phyloP scores from a whole-genome alignment of 2,888 invertebrate species.

The Dynastes hyllus region DNA sequence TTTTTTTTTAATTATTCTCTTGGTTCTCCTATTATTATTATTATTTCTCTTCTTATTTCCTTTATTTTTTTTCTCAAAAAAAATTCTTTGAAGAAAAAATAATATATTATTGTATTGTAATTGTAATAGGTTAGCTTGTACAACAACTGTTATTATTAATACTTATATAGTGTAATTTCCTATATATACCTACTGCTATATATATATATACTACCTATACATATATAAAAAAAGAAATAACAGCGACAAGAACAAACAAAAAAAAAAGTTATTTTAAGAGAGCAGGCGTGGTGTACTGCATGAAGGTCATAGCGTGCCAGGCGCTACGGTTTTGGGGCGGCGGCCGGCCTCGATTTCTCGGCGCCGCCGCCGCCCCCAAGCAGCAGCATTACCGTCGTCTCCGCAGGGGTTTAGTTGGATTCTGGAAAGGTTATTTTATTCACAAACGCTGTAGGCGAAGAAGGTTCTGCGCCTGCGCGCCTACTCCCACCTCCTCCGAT shows the following conservation, averaged over 20 bases:
- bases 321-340: conserved; percentile 50
- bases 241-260: neutral
- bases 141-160: conserved; percentile 42
- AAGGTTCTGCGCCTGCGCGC: conserved; percentile 55
- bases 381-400: conserved; percentile 79
- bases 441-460: conserved; percentile 84
- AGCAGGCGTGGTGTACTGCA: conserved; percentile 60
- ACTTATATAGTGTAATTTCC: conserved; percentile 51
- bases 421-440: conserved; percentile 88
- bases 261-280: conserved; percentile 48
- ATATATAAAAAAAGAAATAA: conserved; percentile 5
- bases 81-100: conserved; percentile 4
- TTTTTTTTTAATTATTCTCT: conserved; percentile 52
- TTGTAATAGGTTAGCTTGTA: conserved; percentile 54
- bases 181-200: conserved; percentile 45
- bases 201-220: conserved; percentile 26
- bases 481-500: neutral
- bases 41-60: conserved; percentile 17
- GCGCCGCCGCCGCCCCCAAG: conserved; percentile 65
- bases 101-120: conserved; percentile 50
- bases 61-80: conserved; percentile 55
- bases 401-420: conserved; percentile 84
- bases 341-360: conserved; percentile 51
- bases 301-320: conserved; percentile 60
- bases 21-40: conserved; percentile 55